Evolutionary conservation across 2,113 vertebrate species (phyloP).

Genomic region (Sterna hirundo): DNA sequence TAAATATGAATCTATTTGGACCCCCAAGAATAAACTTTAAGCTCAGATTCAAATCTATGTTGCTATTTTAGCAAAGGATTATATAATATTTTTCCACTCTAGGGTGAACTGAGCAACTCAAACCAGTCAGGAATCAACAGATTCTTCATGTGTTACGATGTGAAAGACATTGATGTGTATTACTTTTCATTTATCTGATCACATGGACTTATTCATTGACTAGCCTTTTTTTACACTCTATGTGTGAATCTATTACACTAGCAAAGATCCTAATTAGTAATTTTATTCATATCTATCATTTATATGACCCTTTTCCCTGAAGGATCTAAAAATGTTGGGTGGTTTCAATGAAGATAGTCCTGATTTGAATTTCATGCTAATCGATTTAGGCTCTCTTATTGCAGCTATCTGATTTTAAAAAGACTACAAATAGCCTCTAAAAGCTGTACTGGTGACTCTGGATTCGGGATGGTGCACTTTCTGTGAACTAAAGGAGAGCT

Average conservation of each 20-base stretch:
- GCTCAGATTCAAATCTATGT: not conserved
- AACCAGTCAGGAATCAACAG: not conserved
- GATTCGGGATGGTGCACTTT: rapidly evolving
- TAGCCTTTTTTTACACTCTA: not conserved
- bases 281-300: not conserved
- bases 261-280: not conserved
- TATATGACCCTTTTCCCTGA: not conserved
- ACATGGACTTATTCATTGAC: not conserved
- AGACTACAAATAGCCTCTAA: not conserved
- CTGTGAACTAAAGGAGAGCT: not conserved
- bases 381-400: not conserved
- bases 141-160: not conserved
- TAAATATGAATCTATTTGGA: not conserved
- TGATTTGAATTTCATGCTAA: not conserved
- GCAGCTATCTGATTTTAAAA: not conserved
- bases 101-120: not conserved
- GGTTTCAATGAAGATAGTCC: not conserved
- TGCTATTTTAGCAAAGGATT: not conserved
- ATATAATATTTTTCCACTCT: not conserved
- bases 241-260: not conserved
- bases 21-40: not conserved
- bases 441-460: not conserved
- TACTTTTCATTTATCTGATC: not conserved
- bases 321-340: not conserved
- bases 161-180: not conserved